Evolutionary conservation across 2,797 vertebrate species (phyloP).

Genomic region (Sphenodon punctatus): DNA sequence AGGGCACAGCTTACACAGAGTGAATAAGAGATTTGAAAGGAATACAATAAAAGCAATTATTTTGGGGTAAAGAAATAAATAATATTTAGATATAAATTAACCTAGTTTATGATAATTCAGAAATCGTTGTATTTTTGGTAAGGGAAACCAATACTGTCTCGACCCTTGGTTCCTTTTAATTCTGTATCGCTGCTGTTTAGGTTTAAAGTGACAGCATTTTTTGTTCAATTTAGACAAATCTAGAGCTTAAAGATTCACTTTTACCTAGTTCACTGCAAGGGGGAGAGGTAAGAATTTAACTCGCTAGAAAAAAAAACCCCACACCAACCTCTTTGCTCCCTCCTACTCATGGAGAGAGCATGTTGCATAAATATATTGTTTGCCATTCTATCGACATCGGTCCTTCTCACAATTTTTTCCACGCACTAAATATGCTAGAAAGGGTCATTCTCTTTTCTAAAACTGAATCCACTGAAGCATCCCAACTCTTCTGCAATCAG

Average conservation of each 20-base stretch:
- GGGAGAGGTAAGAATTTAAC: not conserved
- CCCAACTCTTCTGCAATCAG: not conserved
- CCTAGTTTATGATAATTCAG: not conserved
- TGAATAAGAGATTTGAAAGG: too few relatives aligned
- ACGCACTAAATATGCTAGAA: not conserved
- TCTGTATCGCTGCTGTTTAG: not conserved
- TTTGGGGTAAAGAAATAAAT: too few relatives aligned
- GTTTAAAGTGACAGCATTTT: not conserved
- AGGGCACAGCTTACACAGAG: not conserved
- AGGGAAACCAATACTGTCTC: not conserved
- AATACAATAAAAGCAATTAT: too few relatives aligned
- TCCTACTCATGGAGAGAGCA: not conserved
- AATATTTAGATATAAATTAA: too few relatives aligned
- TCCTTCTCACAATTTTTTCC: not conserved
- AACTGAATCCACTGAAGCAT: slow-evolving; percentile 36
- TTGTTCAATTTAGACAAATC: not conserved
- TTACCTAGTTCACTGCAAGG: not conserved
- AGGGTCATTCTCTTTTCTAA: slow-evolving; percentile 21
- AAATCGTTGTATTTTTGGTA: not conserved
- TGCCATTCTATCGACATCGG: not conserved
- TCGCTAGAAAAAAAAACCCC: not conserved
- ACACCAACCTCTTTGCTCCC: not conserved
- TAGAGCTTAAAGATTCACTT: not conserved
- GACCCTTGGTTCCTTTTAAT: not conserved
- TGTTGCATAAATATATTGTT: slow-evolving; percentile 27